phyloP scores from a whole-genome alignment of 1,140 invertebrate species.

The Drosophila baimaii region DNA sequence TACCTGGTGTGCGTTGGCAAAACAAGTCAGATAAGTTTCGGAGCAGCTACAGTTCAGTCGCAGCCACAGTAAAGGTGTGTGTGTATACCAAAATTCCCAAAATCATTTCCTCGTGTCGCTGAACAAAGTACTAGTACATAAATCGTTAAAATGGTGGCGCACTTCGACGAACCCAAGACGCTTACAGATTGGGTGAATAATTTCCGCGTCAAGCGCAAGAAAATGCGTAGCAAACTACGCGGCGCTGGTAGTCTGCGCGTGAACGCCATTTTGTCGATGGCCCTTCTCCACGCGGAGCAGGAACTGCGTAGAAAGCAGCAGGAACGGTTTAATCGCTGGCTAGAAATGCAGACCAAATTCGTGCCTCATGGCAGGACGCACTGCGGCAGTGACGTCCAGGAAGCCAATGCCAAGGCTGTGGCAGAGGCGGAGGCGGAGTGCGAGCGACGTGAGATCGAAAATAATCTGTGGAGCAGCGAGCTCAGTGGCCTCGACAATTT shows the following conservation, averaged over 20 bases:
- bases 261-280: slow-evolving; percentile 80
- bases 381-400: slow-evolving; percentile 54
- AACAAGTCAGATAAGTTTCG: slow-evolving; percentile 27
- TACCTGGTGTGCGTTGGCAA: slow-evolving; percentile 16
- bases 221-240: slow-evolving; percentile 82
- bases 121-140: slow-evolving; percentile 35
- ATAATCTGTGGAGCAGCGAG: slow-evolving; percentile 80
- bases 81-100: slow-evolving; percentile 38
- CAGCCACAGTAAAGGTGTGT: slow-evolving; percentile 67
- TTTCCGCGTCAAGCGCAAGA: slow-evolving; percentile 79
- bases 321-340: slow-evolving; percentile 78
- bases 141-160: slow-evolving; percentile 64
- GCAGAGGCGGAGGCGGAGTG: slow-evolving; percentile 53
- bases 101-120: slow-evolving; percentile 30
- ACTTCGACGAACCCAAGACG: slow-evolving; percentile 70
- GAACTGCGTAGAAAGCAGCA: slow-evolving; percentile 82
- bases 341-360: slow-evolving; percentile 77
- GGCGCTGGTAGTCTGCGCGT: slow-evolving; percentile 74
- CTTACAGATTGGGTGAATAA: slow-evolving; percentile 81
- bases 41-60: slow-evolving; percentile 13
- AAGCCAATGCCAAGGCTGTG: slow-evolving; percentile 22
- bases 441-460: slow-evolving; percentile 65
- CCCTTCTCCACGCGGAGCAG: slow-evolving; percentile 71
- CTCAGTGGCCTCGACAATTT: slow-evolving; percentile 82
- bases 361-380: slow-evolving; percentile 67